These are phyloP conservation scores for Apteryx owenii DNA, from an alignment of 2,113 vertebrate species.

Conservation along the genomic window DNA sequence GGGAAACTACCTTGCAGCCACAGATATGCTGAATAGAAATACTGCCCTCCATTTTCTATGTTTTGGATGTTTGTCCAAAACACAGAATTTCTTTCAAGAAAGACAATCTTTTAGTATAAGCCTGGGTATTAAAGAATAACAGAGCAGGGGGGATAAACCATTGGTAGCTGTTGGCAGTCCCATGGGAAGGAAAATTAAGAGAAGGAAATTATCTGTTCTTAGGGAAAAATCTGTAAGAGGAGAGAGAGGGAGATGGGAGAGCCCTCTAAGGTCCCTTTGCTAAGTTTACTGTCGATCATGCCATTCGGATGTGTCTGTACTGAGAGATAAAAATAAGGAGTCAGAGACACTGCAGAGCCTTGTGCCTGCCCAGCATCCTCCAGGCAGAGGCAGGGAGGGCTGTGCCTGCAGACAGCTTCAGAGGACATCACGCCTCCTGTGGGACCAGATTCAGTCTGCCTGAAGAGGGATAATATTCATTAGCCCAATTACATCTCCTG, in stretches of 20 bases:
- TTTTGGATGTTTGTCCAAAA: not conserved
- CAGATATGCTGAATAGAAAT: not conserved
- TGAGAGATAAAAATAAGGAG: not conserved
- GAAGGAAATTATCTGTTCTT: not conserved
- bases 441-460: fast-evolving
- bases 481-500: not conserved
- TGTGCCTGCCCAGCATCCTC: not conserved
- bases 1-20: not conserved
- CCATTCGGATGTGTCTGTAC: not conserved
- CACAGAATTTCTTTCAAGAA: not conserved
- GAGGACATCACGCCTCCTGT: fast-evolving
- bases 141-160: not conserved
- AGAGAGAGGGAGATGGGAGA: not conserved
- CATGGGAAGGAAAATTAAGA: not conserved
- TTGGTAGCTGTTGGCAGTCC: not conserved
- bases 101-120: not conserved
- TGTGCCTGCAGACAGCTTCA: not conserved
- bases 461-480: not conserved
- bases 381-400: not conserved
- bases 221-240: not conserved
- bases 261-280: not conserved
- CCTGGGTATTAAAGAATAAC: not conserved
- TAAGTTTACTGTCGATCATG: not conserved
- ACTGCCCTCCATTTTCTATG: not conserved
- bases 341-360: not conserved